Evolutionary conservation across 2,797 vertebrate species (phyloP).

Genomic region (Sebastes paucispinis): DNA sequence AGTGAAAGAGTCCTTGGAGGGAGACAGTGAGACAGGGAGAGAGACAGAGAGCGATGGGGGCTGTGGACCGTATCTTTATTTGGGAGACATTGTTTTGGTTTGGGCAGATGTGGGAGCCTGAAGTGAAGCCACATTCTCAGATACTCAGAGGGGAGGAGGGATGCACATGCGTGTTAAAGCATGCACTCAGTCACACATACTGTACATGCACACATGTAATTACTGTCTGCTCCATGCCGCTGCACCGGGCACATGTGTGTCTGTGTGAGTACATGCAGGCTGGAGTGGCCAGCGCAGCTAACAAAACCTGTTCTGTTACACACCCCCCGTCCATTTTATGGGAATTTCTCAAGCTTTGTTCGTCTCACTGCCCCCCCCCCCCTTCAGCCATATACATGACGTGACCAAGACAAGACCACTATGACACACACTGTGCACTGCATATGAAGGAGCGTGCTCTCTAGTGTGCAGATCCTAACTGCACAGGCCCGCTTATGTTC

Average conservation of each 20-base stretch:
- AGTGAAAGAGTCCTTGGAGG: conserved; percentile 18
- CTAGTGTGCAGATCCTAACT: conserved; percentile 19
- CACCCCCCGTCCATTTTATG: conserved; percentile 36
- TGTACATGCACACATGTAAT: conserved; percentile 13
- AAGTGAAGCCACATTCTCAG: conserved; percentile 68
- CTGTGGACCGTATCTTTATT: conserved; percentile 62
- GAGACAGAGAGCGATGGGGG: conserved; percentile 33
- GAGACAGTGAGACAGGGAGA: conserved; percentile 20
- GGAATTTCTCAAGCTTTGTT: conserved; percentile 52
- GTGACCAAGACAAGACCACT: neutral
- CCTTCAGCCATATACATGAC: neutral
- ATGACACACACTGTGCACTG: neutral
- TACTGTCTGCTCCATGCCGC: conserved; percentile 18
- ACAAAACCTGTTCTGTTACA: conserved; percentile 69
- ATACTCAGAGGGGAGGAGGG: conserved; percentile 39
- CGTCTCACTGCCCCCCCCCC: conserved; percentile 8
- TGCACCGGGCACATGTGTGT: neutral
- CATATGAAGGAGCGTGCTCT: neutral
- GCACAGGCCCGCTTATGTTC: conserved; percentile 18
- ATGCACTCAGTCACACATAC: conserved; percentile 25
- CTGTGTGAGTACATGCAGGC: conserved; percentile 4
- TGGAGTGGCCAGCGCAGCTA: conserved; percentile 9
- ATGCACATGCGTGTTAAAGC: conserved; percentile 33
- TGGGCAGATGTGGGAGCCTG: conserved; percentile 75
- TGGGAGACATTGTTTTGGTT: conserved; percentile 76